Base-by-base conservation (phyloP, 1,140 invertebrate genomes). In the Lepidotrigona ventralis region DNA sequence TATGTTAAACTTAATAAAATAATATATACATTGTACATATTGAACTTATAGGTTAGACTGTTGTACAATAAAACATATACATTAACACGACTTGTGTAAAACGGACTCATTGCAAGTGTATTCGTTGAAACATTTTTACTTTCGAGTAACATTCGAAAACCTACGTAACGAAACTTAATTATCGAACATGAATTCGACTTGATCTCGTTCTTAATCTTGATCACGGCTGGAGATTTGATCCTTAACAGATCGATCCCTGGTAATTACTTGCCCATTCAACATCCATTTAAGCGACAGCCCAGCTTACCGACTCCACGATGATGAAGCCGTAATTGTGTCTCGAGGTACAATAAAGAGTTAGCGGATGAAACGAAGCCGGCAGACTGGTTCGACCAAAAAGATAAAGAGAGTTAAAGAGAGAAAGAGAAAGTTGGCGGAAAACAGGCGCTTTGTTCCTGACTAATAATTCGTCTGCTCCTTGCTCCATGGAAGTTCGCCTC, bases 381-480 rank as follows among this genome's bases (percentile, higher is more conserved):
- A 46, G 23, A 14, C 46, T 64, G 15, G 46, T 54, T 60, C n/a
- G 19, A 19, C 3, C 5, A 33, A 68, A n/a, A 46, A 2, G 46
- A 46, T 46, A 8, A 12, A 19, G 19, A 51, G 75, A 76, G 60
- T 63, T 79, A 29, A 51, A 17, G n/a, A 71, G 69, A 71, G 46
- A 71, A n/a, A 71, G 69, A 53, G 51, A 56, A 26, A 69, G 26
- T 23, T 46, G 14, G 1, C 54, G 19, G 51, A 78, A 85, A 76
- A 76, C 72, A 77, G 70, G 29, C 71, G 68, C 82, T 87, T 80
- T 70, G 76, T 76, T 86, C 63, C 33, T 54, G 33, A 68, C 56
- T 56, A 83, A 83, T 75, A 85, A 85, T 84, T 81, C 71, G n/a
- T 39, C 76, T 39, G 63, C 53, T 80, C 81, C 76, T 85, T 72